Evolutionary conservation across 2,888 invertebrate species (phyloP).

Genomic region (Drosophila falleni): DNA sequence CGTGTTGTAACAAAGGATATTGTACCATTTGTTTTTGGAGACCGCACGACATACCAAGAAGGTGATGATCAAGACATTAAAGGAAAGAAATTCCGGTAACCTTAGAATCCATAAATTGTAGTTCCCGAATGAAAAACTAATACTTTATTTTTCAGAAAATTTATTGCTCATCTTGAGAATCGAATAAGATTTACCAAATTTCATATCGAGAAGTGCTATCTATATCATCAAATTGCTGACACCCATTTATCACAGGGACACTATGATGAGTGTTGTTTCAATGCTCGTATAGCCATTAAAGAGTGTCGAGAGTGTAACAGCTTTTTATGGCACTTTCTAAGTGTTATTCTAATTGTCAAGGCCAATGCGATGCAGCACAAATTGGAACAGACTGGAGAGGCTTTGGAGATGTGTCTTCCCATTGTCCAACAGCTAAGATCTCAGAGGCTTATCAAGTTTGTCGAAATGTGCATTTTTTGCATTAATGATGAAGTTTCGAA

Average conservation of each 20-base stretch:
- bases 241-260: constrained; percentile 69
- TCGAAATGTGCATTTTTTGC: background rate
- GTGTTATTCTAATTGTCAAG: constrained; percentile 68
- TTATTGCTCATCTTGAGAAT: constrained; percentile 69
- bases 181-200: constrained; percentile 76
- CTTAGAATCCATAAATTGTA: background rate
- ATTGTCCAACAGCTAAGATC: constrained; percentile 15
- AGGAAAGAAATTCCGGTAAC: constrained; percentile 30
- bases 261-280: constrained; percentile 77
- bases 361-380: constrained; percentile 74
- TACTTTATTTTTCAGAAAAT: constrained; percentile 51
- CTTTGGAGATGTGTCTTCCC: constrained; percentile 37
- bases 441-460: constrained; percentile 18
- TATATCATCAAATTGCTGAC: constrained; percentile 76
- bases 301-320: constrained; percentile 63
- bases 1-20: constrained; percentile 69
- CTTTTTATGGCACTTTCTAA: constrained; percentile 75
- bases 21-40: constrained; percentile 77
- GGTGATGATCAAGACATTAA: constrained; percentile 53
- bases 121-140: background rate
- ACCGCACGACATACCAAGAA: constrained; percentile 79
- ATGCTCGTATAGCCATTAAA: constrained; percentile 72
- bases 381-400: constrained; percentile 74
- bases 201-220: constrained; percentile 79
- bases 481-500: background rate